A percentile compares a stretch with the other conserved stretches of the same genome.
These are phyloP conservation scores for Calcarius lapponicus DNA, from an alignment of 2,797 vertebrate species.

Conservation along the genomic window DNA sequence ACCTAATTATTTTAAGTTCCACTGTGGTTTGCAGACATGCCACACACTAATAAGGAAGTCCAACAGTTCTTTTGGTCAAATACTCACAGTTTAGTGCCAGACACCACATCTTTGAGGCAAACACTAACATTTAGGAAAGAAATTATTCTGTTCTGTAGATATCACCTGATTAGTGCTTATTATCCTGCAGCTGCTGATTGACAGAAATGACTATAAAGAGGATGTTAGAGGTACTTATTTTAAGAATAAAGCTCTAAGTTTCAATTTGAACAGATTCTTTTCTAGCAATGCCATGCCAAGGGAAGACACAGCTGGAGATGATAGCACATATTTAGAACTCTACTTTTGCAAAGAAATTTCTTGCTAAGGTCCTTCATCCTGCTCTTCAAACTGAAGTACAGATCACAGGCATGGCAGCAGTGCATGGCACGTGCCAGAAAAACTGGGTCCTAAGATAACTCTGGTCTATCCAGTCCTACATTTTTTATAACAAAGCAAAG, in stretches of 20 bases:
- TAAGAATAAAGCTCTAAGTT: background rate
- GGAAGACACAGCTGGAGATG: background rate
- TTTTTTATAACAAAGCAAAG: background rate
- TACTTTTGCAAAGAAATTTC: background rate
- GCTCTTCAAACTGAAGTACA: background rate
- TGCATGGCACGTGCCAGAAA: background rate
- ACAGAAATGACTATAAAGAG: background rate
- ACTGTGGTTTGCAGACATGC: background rate
- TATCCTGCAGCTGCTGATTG: fast-evolving
- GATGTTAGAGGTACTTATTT: background rate
- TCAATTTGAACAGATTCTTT: background rate
- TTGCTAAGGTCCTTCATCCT: background rate
- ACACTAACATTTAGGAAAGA: background rate
- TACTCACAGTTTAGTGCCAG: background rate
- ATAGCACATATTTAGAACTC: background rate
- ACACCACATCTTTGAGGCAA: background rate
- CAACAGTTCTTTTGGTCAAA: background rate
- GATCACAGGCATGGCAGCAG: background rate
- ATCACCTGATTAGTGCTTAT: background rate
- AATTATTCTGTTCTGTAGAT: background rate
- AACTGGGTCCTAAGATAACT: background rate
- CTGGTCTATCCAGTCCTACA: background rate
- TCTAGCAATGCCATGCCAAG: background rate
- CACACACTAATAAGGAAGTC: background rate
- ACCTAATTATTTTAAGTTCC: background rate